Evolutionary conservation across 2,888 invertebrate species (phyloP), one percentile per base, ranked within the genome.

Genomic region (Pammene fasciana): DNA sequence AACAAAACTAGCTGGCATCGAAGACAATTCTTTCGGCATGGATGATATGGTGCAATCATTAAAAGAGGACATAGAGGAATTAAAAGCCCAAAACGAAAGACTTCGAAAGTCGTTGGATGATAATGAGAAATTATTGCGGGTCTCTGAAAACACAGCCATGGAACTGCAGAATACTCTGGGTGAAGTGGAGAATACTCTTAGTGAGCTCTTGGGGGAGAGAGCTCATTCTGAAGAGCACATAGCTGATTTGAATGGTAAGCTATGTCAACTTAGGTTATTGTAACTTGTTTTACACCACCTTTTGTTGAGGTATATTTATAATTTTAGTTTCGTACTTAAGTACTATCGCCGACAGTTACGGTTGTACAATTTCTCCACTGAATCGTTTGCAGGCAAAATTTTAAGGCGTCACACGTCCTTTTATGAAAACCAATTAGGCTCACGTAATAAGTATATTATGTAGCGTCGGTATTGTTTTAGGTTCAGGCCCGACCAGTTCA

Each of bases 121-220:
- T 94, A 94, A 92, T 77, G 92, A 92, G 72, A 92, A 92, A 72
- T 77, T 93, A 56, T 84, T 92, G 1, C 78, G 94, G 82, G 94
- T 97, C 80, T 93, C 97, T 52, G 97, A 97, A 85, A 95, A 94
- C 78, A 96, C 97, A 0, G 96, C 97, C 0, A 96, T 97, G 77
- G 96, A 97, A 54, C 88, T 97, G 74, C 97, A 97, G 85, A 95
- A 96, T 68, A 96, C 96, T 73, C 94, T 94, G 72, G 94, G 95
- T 0, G 93, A 92, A 55, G 93, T 97, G 55, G 97, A 97, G 82
- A 95, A 96, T 71, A 96, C 96, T 82, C 95, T 94, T 72, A 95
- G 95, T 71, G 93, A 92, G 81, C 86, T 85, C 85, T 90, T 87
- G 80, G 80, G 75, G 71, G 90, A 88, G 75, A 87, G 88, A 93